Percentiles rank a stretch among this genome's conserved stretches.
phyloP scores from a whole-genome alignment of 2,888 invertebrate genomes.

The Amblyjoppa proteus region DNA sequence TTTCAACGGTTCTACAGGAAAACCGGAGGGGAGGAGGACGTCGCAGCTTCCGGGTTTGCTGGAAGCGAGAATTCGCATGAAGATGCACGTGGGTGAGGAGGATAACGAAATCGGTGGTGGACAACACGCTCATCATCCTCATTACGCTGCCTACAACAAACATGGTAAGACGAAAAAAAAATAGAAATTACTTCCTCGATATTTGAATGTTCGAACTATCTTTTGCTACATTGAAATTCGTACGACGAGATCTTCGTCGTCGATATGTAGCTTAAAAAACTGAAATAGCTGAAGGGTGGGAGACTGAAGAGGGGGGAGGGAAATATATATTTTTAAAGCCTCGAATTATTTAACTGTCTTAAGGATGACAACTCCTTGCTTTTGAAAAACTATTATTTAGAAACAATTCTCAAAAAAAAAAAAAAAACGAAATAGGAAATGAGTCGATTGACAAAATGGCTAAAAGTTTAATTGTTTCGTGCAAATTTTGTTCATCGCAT shows the following conservation, averaged over 20 bases:
- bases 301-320: too few relatives aligned
- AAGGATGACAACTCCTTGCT: too few relatives aligned
- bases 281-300: too few relatives aligned
- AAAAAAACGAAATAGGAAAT: not conserved
- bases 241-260: not conserved
- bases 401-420: too few relatives aligned
- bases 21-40: constrained; percentile 8
- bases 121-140: constrained; percentile 75
- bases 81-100: constrained; percentile 77
- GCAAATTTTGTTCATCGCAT: too few relatives aligned
- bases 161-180: constrained; percentile 71
- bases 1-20: not conserved
- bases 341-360: too few relatives aligned
- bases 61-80: constrained; percentile 71
- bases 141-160: constrained; percentile 75
- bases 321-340: too few relatives aligned
- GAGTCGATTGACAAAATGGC: not conserved
- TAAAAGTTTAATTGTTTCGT: not conserved
- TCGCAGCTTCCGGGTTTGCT: constrained; percentile 24
- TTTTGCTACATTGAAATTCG: not conserved
- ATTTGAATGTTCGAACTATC: not conserved
- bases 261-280: not conserved
- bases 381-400: too few relatives aligned
- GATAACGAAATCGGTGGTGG: constrained; percentile 75
- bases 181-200: not conserved